Evolutionary conservation across 2,888 invertebrate genomes (phyloP).

Genomic region (Megalurothrips usitatus): DNA sequence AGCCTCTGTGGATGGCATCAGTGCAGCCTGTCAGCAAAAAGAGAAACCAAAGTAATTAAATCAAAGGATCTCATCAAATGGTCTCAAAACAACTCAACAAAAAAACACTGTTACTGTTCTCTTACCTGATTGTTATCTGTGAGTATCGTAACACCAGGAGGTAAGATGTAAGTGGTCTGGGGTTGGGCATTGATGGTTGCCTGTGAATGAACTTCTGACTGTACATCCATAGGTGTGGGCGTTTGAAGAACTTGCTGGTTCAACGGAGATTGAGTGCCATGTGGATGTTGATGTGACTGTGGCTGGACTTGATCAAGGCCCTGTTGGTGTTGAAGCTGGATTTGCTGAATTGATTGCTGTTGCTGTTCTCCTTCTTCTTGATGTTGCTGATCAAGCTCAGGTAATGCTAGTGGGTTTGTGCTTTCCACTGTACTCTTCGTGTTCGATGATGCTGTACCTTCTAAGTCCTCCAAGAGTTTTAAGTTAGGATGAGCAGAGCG

Average conservation of each 20-base stretch:
- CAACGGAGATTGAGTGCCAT: constrained; percentile 38
- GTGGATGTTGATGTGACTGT: constrained; percentile 34
- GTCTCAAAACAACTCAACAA: no score
- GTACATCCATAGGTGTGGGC: not conserved
- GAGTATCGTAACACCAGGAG: constrained; percentile 39
- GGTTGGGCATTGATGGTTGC: constrained; percentile 30
- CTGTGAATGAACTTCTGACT: not conserved
- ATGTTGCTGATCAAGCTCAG: constrained; percentile 50
- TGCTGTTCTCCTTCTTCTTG: constrained; percentile 35
- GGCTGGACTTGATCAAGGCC: constrained; percentile 37
- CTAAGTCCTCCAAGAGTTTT: constrained; percentile 46
- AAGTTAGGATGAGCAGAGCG: constrained; percentile 60
- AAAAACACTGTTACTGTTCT: not conserved
- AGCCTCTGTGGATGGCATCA: constrained; percentile 54
- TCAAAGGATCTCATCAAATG: no score
- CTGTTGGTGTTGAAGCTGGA: constrained; percentile 43
- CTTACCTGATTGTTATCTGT: constrained; percentile 34
- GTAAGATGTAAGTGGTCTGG: constrained; percentile 37
- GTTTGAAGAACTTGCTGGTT: constrained; percentile 35
- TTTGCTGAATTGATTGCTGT: constrained; percentile 32
- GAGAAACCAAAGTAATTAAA: not conserved
- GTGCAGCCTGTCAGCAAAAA: constrained; percentile 34
- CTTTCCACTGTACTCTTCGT: constrained; percentile 35
- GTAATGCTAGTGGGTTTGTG: constrained; percentile 9
- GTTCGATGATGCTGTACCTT: constrained; percentile 45